Conservation (phyloP, 2,113 vertebrate species). For the Turnix velox region DNA sequence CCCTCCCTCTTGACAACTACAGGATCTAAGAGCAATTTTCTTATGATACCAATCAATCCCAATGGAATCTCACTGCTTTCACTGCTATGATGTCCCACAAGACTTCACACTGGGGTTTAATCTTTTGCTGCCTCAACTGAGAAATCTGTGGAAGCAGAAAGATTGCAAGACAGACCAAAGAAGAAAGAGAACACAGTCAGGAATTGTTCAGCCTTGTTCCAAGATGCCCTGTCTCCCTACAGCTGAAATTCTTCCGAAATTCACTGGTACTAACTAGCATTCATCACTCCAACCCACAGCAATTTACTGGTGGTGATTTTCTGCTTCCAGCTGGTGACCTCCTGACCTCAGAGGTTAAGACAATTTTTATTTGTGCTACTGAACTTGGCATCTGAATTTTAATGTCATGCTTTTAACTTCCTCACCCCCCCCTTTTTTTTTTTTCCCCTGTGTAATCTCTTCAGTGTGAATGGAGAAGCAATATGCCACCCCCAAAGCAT, state of each 20-base stretch:
- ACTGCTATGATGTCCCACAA: not conserved
- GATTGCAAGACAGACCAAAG: not conserved
- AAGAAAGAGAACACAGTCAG: not conserved
- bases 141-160: conserved; percentile 44
- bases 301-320: conserved; percentile 69
- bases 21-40: conserved; percentile 1
- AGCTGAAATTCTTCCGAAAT: conserved; percentile 65
- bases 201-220: conserved; percentile 26
- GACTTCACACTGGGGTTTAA: conserved; percentile 35
- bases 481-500: not conserved
- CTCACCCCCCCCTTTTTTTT: not conserved
- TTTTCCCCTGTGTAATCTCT: not conserved
- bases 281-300: conserved; percentile 57
- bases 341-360: conserved; percentile 60
- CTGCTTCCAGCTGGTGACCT: conserved; percentile 65
- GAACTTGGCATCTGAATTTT: conserved; percentile 67
- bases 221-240: conserved; percentile 25
- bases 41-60: not conserved
- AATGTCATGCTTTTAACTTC: conserved; percentile 22
- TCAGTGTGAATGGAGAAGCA: not conserved
- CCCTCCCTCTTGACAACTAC: not conserved
- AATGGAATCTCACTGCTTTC: not conserved
- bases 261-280: conserved; percentile 62
- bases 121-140: conserved; percentile 29
- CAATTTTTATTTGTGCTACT: conserved; percentile 66